Percentiles rank a stretch among this genome's conserved stretches.
phyloP scores from a whole-genome alignment of 1,140 invertebrate species.

The Ostrea edulis region DNA sequence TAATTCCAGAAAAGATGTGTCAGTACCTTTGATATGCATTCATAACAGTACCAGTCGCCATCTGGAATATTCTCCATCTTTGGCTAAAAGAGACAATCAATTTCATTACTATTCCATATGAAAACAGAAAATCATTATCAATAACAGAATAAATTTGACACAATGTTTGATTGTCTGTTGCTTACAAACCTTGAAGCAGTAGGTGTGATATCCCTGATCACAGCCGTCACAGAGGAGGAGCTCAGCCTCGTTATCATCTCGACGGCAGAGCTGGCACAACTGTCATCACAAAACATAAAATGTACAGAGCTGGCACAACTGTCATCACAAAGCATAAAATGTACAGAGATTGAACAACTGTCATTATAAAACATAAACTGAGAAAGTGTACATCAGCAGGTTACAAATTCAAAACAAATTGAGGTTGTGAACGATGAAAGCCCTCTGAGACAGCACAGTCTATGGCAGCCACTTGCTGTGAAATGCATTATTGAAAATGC shows the following conservation, averaged over 20 bases:
- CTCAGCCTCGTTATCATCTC: conserved; percentile 97
- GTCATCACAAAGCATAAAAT: conserved; percentile 79
- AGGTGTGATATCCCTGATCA: conserved; percentile 98
- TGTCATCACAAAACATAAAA: conserved; percentile 81
- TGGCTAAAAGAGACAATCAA: conserved; percentile 81
- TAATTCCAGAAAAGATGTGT: not conserved
- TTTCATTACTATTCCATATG: not conserved
- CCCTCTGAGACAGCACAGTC: no score
- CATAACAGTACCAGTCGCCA: conserved; percentile 98
- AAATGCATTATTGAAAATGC: no score
- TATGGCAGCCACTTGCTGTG: no score
- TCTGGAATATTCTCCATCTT: conserved; percentile 97
- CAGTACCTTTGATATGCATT: conserved; percentile 96
- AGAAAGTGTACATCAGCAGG: not conserved
- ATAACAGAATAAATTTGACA: not conserved
- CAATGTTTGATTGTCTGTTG: no score
- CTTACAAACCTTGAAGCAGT: conserved; percentile 90
- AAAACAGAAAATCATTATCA: conserved; percentile 31
- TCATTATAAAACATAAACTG: conserved; percentile 77
- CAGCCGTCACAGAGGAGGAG: conserved; percentile 97
- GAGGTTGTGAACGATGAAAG: no score
- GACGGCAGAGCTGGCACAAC: conserved; percentile 98
- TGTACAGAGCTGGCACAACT: conserved; percentile 82
- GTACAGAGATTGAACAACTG: conserved; percentile 83
- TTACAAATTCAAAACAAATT: no score